Percentiles rank a stretch among this genome's conserved stretches.
Conservation (phyloP, 2,888 invertebrate genomes). For the Erebia aethiops region DNA sequence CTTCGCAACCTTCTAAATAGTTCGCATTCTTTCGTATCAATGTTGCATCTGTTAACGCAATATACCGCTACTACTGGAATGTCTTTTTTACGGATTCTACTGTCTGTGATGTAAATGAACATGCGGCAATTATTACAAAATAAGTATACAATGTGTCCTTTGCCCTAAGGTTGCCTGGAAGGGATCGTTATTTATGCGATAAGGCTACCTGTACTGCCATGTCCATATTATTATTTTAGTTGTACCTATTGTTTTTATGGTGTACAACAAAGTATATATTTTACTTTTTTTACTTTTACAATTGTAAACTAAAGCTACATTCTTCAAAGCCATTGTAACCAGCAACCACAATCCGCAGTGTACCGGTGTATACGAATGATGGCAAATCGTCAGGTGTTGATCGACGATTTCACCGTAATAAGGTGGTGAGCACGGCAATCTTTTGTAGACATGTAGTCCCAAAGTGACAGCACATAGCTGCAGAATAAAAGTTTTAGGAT, state of each 20-base stretch:
- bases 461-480: too few relatives aligned
- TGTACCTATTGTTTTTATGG: too few relatives aligned
- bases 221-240: too few relatives aligned
- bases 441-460: background rate
- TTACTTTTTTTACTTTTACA: background rate
- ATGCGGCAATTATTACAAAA: constrained; percentile 11
- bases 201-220: too few relatives aligned
- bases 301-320: constrained; percentile 11
- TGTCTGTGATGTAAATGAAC: background rate
- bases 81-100: background rate
- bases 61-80: background rate
- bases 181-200: too few relatives aligned
- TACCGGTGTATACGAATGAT: constrained; percentile 11
- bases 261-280: too few relatives aligned
- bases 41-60: background rate
- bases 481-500: too few relatives aligned
- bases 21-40: background rate
- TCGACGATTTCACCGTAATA: constrained; percentile 30
- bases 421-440: constrained; percentile 30
- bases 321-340: constrained; percentile 15
- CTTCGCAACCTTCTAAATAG: background rate
- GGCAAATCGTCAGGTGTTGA: constrained; percentile 33
- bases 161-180: too few relatives aligned
- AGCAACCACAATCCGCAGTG: constrained; percentile 20
- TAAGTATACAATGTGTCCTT: constrained; percentile 6